These are phyloP conservation scores for Synanthedon vespiformis DNA, from an alignment of 2,888 invertebrate species.

Conservation along the genomic window DNA sequence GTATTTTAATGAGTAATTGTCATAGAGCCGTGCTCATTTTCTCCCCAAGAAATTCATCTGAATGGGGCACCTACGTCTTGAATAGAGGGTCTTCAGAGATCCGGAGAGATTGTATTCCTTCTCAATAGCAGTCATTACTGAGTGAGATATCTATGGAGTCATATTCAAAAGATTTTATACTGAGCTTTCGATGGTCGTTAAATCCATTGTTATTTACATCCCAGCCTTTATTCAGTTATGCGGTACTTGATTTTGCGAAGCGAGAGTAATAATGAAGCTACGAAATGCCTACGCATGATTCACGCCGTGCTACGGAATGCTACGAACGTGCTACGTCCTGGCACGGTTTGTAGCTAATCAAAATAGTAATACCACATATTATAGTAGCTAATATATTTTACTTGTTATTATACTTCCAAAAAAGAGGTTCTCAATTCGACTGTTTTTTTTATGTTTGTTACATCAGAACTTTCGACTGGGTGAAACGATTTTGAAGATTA, in stretches of 20 bases:
- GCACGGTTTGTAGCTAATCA: too few relatives aligned
- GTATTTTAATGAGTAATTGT: conserved; percentile 55
- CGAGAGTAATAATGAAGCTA: background rate
- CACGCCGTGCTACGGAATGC: too few relatives aligned
- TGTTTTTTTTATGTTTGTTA: too few relatives aligned
- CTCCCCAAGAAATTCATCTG: conserved; percentile 34
- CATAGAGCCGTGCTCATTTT: conserved; percentile 35
- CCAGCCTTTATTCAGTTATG: background rate
- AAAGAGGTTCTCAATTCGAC: too few relatives aligned
- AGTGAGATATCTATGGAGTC: conserved; percentile 22
- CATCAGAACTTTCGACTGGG: too few relatives aligned
- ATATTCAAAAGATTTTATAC: conserved; percentile 9
- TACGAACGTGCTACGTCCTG: too few relatives aligned
- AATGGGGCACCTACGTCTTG: conserved; percentile 47
- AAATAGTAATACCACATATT: too few relatives aligned
- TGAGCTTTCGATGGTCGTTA: background rate
- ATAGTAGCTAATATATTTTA: too few relatives aligned
- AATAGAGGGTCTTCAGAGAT: conserved; percentile 47
- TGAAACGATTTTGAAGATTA: too few relatives aligned
- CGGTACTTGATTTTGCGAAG: background rate
- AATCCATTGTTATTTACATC: background rate
- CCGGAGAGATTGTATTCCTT: conserved; percentile 46
- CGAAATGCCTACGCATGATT: background rate
- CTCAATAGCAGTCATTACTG: conserved; percentile 52
- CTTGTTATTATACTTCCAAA: too few relatives aligned